Evolutionary conservation across 2,113 vertebrate species (phyloP).

Genomic region (Tachuris rubrigastra): DNA sequence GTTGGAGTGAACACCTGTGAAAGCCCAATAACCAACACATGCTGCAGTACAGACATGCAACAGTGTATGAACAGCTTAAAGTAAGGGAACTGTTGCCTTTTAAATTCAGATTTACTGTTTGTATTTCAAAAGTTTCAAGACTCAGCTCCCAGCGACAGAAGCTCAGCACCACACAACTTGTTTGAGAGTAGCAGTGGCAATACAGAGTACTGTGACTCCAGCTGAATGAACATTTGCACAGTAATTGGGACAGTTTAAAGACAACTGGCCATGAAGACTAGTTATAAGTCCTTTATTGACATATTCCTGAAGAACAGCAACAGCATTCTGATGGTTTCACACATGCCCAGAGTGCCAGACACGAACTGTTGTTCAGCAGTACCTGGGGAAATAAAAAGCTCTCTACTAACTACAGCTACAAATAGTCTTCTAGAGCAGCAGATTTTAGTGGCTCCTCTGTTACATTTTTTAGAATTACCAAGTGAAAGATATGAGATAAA

Average conservation of each 20-base stretch:
- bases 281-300: not conserved
- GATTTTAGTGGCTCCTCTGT: not conserved
- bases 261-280: not conserved
- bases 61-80: not conserved
- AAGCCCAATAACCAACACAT: not conserved
- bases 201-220: not conserved
- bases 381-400: not conserved
- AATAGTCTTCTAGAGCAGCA: not conserved
- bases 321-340: not conserved
- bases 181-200: not conserved
- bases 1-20: not conserved
- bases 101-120: not conserved
- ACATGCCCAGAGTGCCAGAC: not conserved
- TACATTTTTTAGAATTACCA: not conserved
- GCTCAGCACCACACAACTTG: not conserved
- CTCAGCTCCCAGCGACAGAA: not conserved
- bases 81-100: not conserved
- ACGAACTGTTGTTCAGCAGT: accelerated
- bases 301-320: not conserved
- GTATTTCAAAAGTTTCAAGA: not conserved
- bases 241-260: not conserved
- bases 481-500: not conserved
- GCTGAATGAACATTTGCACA: not conserved
- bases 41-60: not conserved
- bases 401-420: not conserved